Base-by-base conservation (phyloP, 2,113 vertebrate species). In the Alaudala cheleensis region DNA sequence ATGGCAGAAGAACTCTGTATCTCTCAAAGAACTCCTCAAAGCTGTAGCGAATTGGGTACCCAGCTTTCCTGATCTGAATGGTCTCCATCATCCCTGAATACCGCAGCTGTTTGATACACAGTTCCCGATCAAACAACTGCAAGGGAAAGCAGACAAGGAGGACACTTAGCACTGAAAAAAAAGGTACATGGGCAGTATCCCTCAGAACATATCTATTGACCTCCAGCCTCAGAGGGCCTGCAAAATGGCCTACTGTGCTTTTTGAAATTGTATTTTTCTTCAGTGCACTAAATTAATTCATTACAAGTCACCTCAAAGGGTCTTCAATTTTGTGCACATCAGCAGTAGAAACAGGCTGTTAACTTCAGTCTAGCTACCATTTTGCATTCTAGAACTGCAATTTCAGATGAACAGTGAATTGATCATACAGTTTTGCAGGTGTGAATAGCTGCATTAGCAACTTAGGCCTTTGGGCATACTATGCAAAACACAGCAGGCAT, bases 51-150 rank as follows among this genome's bases (percentile, higher is more conserved):
- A 99, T 95, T 2, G 99, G 99, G 92, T 98, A 99, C 15, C 99
- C 99, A 2, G 99, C 96, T 90, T 98, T 99, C 71, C 99, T 98
- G 97, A 99, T 99, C 58, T 86, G 97, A 87, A 99, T 99, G 4
- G 99, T 99, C 97, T 99, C 99, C 99, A 99, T 98, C 99, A 99
- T 99, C 39, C 99, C 99, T 0, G 99, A 99, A 88, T 99, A 99
- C 6, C 99, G 98, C 72, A 99, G 98, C 96, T 99, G 99, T 45
- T 97, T 98, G n/a, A 99, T 94, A 80, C 99, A 99, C 62, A 99
- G 98, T 12, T 99, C 98, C 61, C 99, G 98, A 96, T 99, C 98
- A 16, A 99, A 99, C 76, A 99, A 92, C 99, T 99, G 96, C 10
- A 66, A 88, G 33, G 17, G 42, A 72, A 80, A 81, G 73, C 82